Percentiles rank a stretch among this genome's conserved stretches.
Evolutionary conservation across 1,140 invertebrate genomes (phyloP).

Genomic region (Drosophila kepulauana): DNA sequence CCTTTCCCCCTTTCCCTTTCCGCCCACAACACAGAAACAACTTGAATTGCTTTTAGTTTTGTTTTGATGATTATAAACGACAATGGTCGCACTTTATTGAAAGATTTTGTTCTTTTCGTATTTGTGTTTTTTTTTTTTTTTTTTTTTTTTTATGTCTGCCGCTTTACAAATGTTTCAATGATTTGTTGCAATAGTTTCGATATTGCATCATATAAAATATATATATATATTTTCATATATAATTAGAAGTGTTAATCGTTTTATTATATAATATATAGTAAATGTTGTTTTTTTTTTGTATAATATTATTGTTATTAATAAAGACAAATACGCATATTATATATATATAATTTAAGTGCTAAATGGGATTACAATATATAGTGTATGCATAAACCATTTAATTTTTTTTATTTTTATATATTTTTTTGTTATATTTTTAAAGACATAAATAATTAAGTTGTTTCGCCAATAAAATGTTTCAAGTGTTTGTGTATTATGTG

Average conservation of each 20-base stretch:
- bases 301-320: conserved; percentile 77
- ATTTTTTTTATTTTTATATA: conserved; percentile 31
- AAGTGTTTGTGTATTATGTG: conserved; percentile 26
- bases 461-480: conserved; percentile 55
- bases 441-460: conserved; percentile 49
- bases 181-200: conserved; percentile 34
- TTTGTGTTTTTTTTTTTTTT: conserved; percentile 36
- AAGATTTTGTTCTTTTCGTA: conserved; percentile 63
- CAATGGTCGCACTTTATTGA: conserved; percentile 83
- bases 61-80: conserved; percentile 80
- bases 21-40: background rate
- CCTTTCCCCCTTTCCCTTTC: conserved; percentile 2
- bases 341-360: conserved; percentile 55
- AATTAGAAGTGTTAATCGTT: conserved; percentile 74
- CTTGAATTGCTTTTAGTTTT: conserved; percentile 12
- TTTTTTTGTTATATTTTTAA: conserved; percentile 25
- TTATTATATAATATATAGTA: conserved; percentile 74
- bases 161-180: conserved; percentile 50
- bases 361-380: conserved; percentile 52
- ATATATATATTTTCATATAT: conserved; percentile 64
- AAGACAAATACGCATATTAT: conserved; percentile 75
- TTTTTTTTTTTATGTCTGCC: conserved; percentile 55
- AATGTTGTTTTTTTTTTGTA: conserved; percentile 60
- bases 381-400: conserved; percentile 40
- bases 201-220: conserved; percentile 75